These are phyloP conservation scores for Phrixothrix hirtus DNA, from an alignment of 2,888 invertebrate genomes.

Conservation along the genomic window DNA sequence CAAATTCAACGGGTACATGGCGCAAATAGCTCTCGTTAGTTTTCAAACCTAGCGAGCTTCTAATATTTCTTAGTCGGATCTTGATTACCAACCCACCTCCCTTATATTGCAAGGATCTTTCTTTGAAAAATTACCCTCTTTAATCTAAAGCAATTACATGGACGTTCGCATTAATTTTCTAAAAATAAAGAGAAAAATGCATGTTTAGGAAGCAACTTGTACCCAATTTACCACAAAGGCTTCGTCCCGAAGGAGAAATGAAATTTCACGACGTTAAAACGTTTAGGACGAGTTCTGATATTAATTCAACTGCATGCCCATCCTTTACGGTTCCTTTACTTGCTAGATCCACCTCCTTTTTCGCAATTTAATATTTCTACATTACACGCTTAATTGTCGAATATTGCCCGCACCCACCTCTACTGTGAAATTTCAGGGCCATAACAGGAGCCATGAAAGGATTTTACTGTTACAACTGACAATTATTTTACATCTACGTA, in stretches of 20 bases:
- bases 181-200: background rate
- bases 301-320: constrained; percentile 20
- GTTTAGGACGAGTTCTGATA: constrained; percentile 11
- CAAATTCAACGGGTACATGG: constrained; percentile 16
- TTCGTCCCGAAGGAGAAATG: constrained; percentile 5
- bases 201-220: too few species aligned
- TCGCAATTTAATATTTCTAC: constrained; percentile 39
- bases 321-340: constrained; percentile 17
- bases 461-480: constrained; percentile 33
- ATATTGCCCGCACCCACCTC: constrained; percentile 40
- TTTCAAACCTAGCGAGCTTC: constrained; percentile 28
- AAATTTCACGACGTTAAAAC: constrained; percentile 13
- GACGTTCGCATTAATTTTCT: background rate
- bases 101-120: too few species aligned
- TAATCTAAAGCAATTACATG: constrained; percentile 1
- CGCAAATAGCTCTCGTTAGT: constrained; percentile 32
- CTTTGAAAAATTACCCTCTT: constrained; percentile 1
- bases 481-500: constrained; percentile 43
- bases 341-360: constrained; percentile 12
- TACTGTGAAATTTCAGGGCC: constrained; percentile 37
- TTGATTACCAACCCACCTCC: constrained; percentile 30
- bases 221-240: constrained; percentile 8
- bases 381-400: constrained; percentile 41
- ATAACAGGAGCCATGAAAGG: constrained; percentile 32
- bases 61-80: constrained; percentile 30